Evolutionary conservation across 2,113 vertebrate species (phyloP), one percentile per base, ranked within the genome.

Genomic region (Amazona guildingii): DNA sequence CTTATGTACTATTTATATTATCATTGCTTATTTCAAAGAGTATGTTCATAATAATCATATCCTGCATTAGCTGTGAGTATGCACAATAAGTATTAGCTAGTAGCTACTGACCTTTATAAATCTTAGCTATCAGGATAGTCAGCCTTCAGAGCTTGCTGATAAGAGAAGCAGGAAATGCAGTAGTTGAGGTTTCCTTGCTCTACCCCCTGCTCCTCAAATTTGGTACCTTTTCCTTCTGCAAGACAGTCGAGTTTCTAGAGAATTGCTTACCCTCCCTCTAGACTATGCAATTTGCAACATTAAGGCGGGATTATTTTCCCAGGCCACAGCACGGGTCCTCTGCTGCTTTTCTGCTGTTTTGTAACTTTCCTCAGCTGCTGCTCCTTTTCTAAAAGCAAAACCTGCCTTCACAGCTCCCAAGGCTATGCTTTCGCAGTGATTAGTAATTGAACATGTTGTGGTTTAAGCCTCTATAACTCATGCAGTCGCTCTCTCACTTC

Each of bases 131-230:
- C 31, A 37, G 63, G 14, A 17, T 27, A 67, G 9, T 43, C 35
- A 77, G 10, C 5, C 37, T 75, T 54, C 24, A 54, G 29, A 78
- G 5, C 5, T 33, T 59, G 4, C n/a, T 79, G 29, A 63, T 35
- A 62, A 63, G 23, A 55, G 10, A 70, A 67, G 5, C 17, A 20
- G 52, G 57, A 88, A 92, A 68, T 68, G n/a, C 9, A 39, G 27
- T 19, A 37, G 7, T 2, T 55, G 17, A 33, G 0, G 0, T 19
- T 72, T 73, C 57, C 52, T 81, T 28, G 11, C 17, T 37, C 8
- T 41, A 19, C 2, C 7, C 4, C 13, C 11, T 31, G 18, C 13
- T 72, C n/a, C 20, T 39, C 19, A 86, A 51, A 88, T 69, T 37
- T 83, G 11, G 2, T 37, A n/a, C 17, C 3, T 73, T 63, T 68